Conservation (phyloP, 2,797 vertebrate species). For the Botia almorhae region DNA sequence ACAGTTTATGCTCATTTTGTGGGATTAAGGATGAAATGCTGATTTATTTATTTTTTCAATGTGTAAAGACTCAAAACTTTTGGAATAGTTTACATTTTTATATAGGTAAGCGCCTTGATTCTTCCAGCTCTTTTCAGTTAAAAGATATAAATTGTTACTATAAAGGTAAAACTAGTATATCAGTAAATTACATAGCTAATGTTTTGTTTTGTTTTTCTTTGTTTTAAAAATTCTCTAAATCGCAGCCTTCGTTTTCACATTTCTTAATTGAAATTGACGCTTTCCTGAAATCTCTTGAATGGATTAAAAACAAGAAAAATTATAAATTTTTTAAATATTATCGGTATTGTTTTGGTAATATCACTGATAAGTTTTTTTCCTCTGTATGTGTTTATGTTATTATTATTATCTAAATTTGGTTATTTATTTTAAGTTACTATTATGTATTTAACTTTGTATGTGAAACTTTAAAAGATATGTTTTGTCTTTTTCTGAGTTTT, state of each 20-base stretch:
- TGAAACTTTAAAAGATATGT: too few relatives aligned
- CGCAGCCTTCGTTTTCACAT: not conserved
- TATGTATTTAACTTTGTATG: too few relatives aligned
- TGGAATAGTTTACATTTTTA: not conserved
- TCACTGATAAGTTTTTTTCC: too few relatives aligned
- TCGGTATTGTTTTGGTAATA: too few relatives aligned
- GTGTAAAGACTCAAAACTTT: not conserved
- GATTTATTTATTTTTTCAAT: too few relatives aligned
- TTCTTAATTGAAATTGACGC: not conserved
- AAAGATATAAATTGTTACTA: not conserved
- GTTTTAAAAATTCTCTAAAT: not conserved
- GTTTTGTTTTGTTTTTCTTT: not conserved
- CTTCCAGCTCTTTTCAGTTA: not conserved
- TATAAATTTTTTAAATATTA: not conserved
- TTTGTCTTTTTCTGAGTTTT: too few relatives aligned
- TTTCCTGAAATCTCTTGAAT: not conserved
- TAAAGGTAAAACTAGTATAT: not conserved
- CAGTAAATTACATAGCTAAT: too few relatives aligned
- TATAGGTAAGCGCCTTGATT: not conserved
- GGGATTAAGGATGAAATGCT: not conserved
- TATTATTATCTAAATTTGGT: too few relatives aligned
- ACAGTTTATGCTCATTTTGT: not conserved
- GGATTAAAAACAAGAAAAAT: not conserved
- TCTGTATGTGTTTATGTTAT: too few relatives aligned
- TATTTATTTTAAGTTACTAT: too few relatives aligned